phyloP scores from a whole-genome alignment of 2,888 invertebrate species.

The Bombylius discolor region DNA sequence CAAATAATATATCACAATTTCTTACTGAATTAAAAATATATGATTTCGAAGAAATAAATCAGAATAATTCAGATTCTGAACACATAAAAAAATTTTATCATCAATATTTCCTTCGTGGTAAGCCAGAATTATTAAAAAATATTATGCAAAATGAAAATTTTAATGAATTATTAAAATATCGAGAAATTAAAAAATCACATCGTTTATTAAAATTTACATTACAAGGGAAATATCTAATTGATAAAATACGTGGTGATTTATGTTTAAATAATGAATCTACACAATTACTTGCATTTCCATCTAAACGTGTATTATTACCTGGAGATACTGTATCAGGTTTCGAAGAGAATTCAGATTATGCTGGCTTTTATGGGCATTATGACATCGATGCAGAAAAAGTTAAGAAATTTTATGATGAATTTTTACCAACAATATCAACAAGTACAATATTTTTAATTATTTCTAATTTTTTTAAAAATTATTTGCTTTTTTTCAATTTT shows the following conservation, averaged over 20 bases:
- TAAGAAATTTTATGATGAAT: slow-evolving; percentile 11
- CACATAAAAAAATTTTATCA: neutral
- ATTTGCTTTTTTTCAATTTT: no score
- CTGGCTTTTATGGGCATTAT: slow-evolving; percentile 10
- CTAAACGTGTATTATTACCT: no score
- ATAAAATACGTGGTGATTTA: no score
- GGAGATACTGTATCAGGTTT: slow-evolving; percentile 8
- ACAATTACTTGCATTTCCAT: no score
- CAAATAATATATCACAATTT: slow-evolving; percentile 48
- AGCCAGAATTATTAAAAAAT: slow-evolving; percentile 1
- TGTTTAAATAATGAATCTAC: no score
- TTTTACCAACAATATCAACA: slow-evolving; percentile 3
- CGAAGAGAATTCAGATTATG: slow-evolving; percentile 10
- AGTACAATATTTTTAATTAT: no score
- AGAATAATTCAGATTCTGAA: no score
- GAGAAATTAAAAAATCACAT: no score
- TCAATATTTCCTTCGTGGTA: slow-evolving; percentile 1
- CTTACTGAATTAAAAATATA: slow-evolving; percentile 49
- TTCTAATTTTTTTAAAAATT: no score
- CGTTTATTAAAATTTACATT: no score
- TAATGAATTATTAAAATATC: slow-evolving; percentile 1
- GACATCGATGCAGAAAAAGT: neutral
- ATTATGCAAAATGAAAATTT: neutral
- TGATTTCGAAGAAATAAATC: slow-evolving; percentile 39
- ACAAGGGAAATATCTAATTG: no score